These are phyloP conservation scores for Gila robusta DNA, from an alignment of 2,797 vertebrate species.

Conservation along the genomic window DNA sequence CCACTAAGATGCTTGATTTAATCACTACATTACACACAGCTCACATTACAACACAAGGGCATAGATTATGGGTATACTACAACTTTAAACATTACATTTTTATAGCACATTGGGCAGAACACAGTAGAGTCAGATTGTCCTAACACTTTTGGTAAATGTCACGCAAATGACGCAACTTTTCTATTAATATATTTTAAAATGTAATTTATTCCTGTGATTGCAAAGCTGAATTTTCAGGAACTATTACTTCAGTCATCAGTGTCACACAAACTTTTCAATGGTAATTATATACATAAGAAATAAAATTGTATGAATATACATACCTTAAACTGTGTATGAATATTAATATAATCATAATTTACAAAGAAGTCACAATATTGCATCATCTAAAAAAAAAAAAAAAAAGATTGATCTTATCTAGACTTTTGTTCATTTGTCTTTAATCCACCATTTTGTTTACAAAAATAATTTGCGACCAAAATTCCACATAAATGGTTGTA, in stretches of 20 bases:
- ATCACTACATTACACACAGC: constrained; percentile 46
- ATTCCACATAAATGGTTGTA: neutral
- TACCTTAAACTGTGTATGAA: neutral
- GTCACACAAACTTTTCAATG: neutral
- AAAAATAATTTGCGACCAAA: neutral
- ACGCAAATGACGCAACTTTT: neutral
- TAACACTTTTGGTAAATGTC: constrained; percentile 9
- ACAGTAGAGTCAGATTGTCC: neutral
- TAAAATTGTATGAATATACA: neutral
- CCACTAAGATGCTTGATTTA: constrained; percentile 43
- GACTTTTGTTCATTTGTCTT: neutral
- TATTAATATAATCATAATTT: neutral
- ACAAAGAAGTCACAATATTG: neutral
- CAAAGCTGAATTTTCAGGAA: too few species aligned
- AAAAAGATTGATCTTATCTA: neutral
- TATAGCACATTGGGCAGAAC: neutral
- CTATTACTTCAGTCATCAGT: neutral
- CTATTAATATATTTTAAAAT: neutral
- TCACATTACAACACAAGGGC: constrained; percentile 40
- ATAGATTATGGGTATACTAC: constrained; percentile 6
- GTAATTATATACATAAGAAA: neutral
- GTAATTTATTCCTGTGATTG: too few species aligned
- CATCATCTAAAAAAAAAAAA: too few species aligned
- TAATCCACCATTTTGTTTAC: neutral
- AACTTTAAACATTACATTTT: constrained; percentile 1